Evolutionary conservation across 2,888 invertebrate genomes (phyloP).

Genomic region (Gnatocerus cornutus): DNA sequence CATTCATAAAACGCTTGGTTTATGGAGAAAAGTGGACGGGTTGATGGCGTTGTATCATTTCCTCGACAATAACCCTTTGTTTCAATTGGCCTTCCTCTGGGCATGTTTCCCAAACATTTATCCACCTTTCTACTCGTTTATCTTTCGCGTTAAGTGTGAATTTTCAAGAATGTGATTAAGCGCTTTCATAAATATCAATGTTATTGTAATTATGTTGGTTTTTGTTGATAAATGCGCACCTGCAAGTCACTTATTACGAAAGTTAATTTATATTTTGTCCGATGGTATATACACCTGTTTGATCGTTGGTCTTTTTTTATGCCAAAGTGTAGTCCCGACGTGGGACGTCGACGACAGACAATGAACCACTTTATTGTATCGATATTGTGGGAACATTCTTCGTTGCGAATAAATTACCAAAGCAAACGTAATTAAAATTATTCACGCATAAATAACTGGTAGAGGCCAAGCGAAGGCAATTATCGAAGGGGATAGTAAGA

Average conservation of each 20-base stretch:
- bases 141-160: conserved; percentile 16
- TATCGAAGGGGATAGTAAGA: conserved; percentile 22
- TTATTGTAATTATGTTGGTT: conserved; percentile 33
- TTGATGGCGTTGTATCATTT: too few relatives aligned
- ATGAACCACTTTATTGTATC: conserved; percentile 34
- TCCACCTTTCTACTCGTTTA: conserved; percentile 24
- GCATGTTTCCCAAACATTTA: conserved; percentile 27
- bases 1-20: conserved; percentile 22
- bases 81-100: conserved; percentile 11
- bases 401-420: conserved; percentile 35
- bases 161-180: conserved; percentile 33
- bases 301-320: conserved; percentile 6
- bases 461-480: conserved; percentile 27
- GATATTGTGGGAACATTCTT: conserved; percentile 35
- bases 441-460: conserved; percentile 38
- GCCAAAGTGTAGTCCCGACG: background rate
- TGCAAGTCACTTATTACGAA: conserved; percentile 37
- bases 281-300: conserved; percentile 19
- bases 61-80: background rate
- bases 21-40: background rate
- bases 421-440: conserved; percentile 44
- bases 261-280: conserved; percentile 35
- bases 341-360: conserved; percentile 28
- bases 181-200: conserved; percentile 37
- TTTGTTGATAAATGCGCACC: conserved; percentile 35